Evolutionary conservation across 92 coral and sea anemone species (phyloP).

Genomic region (Micromussa lordhowensis): DNA sequence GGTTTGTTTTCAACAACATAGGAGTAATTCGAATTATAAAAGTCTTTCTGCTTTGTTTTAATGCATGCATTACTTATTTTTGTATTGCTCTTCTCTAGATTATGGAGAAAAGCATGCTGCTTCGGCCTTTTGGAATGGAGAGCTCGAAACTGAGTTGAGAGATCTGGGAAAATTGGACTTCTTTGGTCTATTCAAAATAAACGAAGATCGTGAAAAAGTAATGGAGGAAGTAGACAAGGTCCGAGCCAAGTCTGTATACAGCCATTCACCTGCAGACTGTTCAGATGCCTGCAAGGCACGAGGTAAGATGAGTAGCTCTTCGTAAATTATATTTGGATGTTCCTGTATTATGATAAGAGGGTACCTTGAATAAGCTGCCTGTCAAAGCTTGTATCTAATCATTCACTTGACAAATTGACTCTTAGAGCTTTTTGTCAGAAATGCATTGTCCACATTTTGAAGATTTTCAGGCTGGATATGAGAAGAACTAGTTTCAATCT

Average conservation of each 20-base stretch:
- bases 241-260: constrained; percentile 45
- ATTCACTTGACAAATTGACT: too few species aligned
- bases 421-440: too few species aligned
- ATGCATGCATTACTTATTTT: too few species aligned
- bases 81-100: neutral
- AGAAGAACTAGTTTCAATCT: too few species aligned
- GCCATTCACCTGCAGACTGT: constrained; percentile 48
- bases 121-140: constrained; percentile 56
- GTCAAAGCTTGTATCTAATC: too few species aligned
- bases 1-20: too few species aligned
- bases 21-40: too few species aligned
- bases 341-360: too few species aligned
- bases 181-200: constrained; percentile 19
- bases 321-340: neutral
- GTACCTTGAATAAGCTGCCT: constrained; percentile 1
- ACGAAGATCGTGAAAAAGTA: constrained; percentile 45
- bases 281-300: constrained; percentile 58
- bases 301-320: constrained; percentile 20
- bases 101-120: constrained; percentile 62
- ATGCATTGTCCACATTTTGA: too few species aligned
- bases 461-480: too few species aligned
- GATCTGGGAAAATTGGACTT: constrained; percentile 33
- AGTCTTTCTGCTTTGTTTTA: too few species aligned
- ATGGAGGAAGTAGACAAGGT: constrained; percentile 49
- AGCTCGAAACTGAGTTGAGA: constrained; percentile 33